These are phyloP conservation scores for Lissocephala sabroskyi DNA, from an alignment of 2,888 invertebrate species.

Conservation along the genomic window DNA sequence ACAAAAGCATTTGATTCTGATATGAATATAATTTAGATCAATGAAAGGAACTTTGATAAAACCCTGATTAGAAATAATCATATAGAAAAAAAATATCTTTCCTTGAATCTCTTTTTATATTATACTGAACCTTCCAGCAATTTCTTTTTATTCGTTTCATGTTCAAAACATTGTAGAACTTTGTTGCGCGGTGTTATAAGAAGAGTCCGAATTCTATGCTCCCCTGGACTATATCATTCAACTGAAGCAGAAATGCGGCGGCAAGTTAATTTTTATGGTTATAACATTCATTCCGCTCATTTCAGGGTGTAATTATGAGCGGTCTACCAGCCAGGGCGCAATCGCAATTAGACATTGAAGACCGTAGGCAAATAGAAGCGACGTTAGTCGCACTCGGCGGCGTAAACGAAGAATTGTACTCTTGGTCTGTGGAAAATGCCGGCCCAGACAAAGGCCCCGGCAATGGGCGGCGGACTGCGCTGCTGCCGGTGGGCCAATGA, in stretches of 20 bases:
- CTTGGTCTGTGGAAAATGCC: too few species aligned
- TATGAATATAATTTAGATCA: neutral
- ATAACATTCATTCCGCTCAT: slow-evolving; percentile 59
- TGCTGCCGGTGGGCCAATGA: slow-evolving; percentile 48
- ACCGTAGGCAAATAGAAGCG: slow-evolving; percentile 12
- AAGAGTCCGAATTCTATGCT: too few species aligned
- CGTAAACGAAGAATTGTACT: neutral
- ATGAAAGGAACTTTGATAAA: neutral
- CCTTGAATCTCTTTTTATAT: too few species aligned
- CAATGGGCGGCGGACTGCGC: slow-evolving; percentile 28
- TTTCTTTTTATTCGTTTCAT: too few species aligned
- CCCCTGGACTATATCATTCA: too few species aligned
- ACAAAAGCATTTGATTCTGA: too few species aligned
- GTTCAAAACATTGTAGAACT: too few species aligned
- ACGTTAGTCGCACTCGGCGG: neutral
- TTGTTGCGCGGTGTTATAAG: too few species aligned
- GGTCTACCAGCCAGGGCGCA: neutral
- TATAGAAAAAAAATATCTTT: neutral
- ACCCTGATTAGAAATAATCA: neutral
- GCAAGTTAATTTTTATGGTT: slow-evolving; percentile 56
- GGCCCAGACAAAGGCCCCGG: neutral
- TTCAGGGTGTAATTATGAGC: too few species aligned
- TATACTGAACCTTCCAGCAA: too few species aligned
- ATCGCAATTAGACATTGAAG: slow-evolving; percentile 54
- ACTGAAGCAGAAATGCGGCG: slow-evolving; percentile 55